Conservation (phyloP, 2,113 vertebrate species). For the Ceuthmochares aereus region DNA sequence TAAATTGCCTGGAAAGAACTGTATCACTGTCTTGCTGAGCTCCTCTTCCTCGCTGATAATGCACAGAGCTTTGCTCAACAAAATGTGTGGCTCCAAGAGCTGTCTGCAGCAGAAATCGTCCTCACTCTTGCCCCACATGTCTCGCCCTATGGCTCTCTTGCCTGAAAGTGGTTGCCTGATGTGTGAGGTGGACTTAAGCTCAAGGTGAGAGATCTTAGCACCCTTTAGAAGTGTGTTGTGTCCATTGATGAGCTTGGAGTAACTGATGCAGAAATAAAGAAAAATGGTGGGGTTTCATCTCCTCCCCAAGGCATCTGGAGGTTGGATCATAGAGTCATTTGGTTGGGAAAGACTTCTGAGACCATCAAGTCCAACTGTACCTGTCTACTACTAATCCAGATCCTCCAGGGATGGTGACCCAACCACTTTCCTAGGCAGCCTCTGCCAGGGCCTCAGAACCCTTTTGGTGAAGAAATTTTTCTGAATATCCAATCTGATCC, state of each 20-base stretch:
- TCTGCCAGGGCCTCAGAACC: too few species aligned
- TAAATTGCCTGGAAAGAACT: background rate
- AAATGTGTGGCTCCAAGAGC: background rate
- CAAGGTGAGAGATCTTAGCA: background rate
- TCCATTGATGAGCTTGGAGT: background rate
- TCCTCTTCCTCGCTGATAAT: background rate
- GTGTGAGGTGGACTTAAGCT: background rate
- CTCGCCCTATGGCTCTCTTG: background rate
- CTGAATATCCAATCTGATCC: too few species aligned
- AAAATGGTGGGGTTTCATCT: background rate
- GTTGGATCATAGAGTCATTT: too few species aligned
- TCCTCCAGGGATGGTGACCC: too few species aligned
- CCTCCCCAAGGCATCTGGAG: background rate
- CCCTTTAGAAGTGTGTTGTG: background rate
- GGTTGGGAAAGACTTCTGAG: too few species aligned
- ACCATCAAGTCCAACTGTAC: too few species aligned
- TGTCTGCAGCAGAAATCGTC: background rate
- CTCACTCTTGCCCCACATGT: accelerated
- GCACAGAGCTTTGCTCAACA: background rate
- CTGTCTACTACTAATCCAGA: too few species aligned
- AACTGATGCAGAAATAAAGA: background rate
- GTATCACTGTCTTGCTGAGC: background rate
- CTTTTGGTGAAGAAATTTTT: too few species aligned
- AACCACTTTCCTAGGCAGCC: too few species aligned
- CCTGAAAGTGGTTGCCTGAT: background rate